These are phyloP conservation scores for Loxodonta africana DNA, from an alignment of 2,113 vertebrate genomes.

Conservation along the genomic window DNA sequence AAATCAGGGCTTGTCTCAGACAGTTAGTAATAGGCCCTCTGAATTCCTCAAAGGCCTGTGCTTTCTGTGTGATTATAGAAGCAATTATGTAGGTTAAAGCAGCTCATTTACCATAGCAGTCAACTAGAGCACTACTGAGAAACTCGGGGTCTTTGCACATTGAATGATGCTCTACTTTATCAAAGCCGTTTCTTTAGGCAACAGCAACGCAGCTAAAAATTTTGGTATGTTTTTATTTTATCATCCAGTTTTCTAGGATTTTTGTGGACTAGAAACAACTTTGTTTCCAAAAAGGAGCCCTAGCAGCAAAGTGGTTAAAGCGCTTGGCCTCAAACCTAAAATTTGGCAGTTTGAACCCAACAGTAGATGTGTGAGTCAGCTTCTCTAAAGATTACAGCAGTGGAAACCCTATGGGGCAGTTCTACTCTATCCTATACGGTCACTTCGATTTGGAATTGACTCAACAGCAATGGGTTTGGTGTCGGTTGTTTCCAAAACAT, in stretches of 20 bases:
- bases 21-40: neutral
- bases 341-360: no score
- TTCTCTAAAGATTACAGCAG: no score
- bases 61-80: neutral
- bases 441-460: no score
- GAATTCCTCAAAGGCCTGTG: neutral
- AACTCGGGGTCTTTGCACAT: neutral
- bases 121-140: neutral
- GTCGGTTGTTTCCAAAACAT: no score
- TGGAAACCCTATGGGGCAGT: no score
- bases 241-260: neutral
- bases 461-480: no score
- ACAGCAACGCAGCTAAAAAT: conserved; percentile 5
- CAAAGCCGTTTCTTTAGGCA: neutral
- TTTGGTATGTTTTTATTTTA: neutral
- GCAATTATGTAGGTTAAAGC: neutral
- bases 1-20: neutral
- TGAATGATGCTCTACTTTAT: neutral
- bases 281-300: no score
- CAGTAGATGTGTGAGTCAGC: no score
- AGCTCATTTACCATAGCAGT: neutral
- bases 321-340: no score
- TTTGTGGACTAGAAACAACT: no score
- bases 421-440: no score
- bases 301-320: no score